These are phyloP conservation scores for Rhinichthys osculus DNA, from an alignment of 2,797 vertebrate species.

Conservation along the genomic window DNA sequence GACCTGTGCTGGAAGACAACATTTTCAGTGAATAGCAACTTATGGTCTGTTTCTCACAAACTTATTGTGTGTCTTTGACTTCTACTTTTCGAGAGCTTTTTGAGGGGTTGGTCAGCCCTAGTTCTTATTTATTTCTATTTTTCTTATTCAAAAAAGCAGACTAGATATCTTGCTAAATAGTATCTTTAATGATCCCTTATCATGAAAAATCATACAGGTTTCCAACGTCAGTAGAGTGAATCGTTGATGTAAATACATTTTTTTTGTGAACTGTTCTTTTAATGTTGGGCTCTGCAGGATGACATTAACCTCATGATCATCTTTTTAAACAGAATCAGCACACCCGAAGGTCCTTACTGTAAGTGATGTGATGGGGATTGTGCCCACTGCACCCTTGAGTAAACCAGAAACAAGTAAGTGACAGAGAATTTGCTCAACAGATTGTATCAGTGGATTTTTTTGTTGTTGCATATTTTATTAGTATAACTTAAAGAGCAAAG, in stretches of 20 bases:
- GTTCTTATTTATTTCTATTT: neutral
- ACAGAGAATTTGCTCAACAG: neutral
- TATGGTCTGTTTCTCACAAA: neutral
- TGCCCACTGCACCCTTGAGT: conserved; percentile 77
- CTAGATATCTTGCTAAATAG: neutral
- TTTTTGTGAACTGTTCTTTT: neutral
- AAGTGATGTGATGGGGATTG: conserved; percentile 67
- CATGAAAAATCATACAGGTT: neutral
- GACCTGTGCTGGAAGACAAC: neutral
- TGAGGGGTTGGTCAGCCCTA: too few species aligned
- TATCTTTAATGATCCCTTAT: neutral
- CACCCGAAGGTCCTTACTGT: conserved; percentile 59
- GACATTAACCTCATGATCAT: neutral
- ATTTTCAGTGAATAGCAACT: neutral
- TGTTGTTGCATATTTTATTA: neutral
- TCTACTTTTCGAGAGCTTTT: neutral
- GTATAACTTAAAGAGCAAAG: neutral
- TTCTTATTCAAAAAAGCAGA: neutral
- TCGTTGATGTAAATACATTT: neutral
- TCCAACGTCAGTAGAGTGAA: neutral
- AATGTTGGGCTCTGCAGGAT: neutral
- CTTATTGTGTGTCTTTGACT: neutral
- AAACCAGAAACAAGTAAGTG: conserved; percentile 83
- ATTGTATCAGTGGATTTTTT: neutral
- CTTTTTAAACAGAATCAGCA: conserved; percentile 72